Evolutionary conservation across 2,113 vertebrate species (phyloP).

Genomic region (Cygnus buccinator): DNA sequence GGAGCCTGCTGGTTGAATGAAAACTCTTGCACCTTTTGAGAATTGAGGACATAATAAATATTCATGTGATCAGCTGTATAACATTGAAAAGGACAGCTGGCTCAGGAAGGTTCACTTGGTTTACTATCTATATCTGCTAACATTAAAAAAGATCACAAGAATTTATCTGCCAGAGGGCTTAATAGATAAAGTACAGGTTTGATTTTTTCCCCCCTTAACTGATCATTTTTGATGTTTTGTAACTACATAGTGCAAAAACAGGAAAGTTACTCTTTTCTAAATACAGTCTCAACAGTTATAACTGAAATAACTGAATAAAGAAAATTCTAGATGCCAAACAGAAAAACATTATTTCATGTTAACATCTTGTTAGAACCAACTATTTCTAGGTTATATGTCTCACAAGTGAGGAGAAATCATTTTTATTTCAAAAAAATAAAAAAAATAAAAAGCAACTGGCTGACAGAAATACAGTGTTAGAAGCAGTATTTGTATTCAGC

Average conservation of each 20-base stretch:
- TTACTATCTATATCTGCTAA: slow-evolving; percentile 68
- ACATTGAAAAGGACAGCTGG: slow-evolving; percentile 73
- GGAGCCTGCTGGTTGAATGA: slow-evolving; percentile 22
- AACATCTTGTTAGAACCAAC: slow-evolving; percentile 29
- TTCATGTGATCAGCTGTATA: slow-evolving; percentile 68
- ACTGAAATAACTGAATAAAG: slow-evolving; percentile 13
- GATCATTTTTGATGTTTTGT: slow-evolving; percentile 69
- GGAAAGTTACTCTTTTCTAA: slow-evolving; percentile 50
- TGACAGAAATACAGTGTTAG: neutral
- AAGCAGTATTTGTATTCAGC: neutral
- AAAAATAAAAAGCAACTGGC: neutral
- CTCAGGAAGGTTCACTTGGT: slow-evolving; percentile 71
- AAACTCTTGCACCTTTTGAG: slow-evolving; percentile 43
- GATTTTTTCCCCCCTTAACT: slow-evolving; percentile 6
- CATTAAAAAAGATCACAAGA: slow-evolving; percentile 69
- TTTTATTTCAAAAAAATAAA: neutral
- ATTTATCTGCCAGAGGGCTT: slow-evolving; percentile 63
- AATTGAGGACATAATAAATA: slow-evolving; percentile 69
- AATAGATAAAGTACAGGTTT: slow-evolving; percentile 44
- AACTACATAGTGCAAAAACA: slow-evolving; percentile 46
- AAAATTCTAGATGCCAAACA: slow-evolving; percentile 6
- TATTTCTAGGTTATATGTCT: neutral
- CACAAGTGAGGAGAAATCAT: neutral
- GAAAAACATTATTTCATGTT: slow-evolving; percentile 44
- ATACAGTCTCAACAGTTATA: slow-evolving; percentile 20